These are phyloP conservation scores for Apodemus speciosus DNA, from an alignment of 2,113 vertebrate genomes.

Conservation along the genomic window DNA sequence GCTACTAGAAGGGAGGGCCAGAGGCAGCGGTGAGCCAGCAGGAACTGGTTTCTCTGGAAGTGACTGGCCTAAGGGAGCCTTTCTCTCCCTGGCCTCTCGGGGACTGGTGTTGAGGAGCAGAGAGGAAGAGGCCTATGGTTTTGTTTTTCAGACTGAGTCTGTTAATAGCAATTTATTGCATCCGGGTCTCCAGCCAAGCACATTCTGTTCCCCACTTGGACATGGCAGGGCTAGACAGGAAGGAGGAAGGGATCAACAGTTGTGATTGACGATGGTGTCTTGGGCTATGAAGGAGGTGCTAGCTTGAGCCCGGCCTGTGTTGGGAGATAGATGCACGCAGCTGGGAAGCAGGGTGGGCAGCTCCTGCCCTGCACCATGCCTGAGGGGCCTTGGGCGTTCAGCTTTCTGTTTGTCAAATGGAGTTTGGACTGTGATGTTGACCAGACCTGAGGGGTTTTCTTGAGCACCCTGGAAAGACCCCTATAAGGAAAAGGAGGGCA, in stretches of 20 bases:
- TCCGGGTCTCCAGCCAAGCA: constrained; percentile 68
- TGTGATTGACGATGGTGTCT: not conserved
- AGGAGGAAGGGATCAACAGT: not conserved
- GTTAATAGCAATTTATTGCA: constrained; percentile 67
- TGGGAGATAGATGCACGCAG: not conserved
- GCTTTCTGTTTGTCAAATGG: not conserved
- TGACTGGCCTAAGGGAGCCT: not conserved
- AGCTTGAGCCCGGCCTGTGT: not conserved
- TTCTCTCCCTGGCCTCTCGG: not conserved
- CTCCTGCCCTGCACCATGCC: not conserved
- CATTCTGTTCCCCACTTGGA: constrained; percentile 64
- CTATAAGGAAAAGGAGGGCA: not conserved
- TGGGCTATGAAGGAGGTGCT: not conserved
- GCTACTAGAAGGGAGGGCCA: not conserved
- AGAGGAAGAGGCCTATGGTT: constrained; percentile 51
- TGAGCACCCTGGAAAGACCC: not conserved
- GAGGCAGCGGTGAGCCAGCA: not conserved
- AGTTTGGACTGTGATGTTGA: not conserved
- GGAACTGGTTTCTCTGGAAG: not conserved
- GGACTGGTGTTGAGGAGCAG: constrained; percentile 7
- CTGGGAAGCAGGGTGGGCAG: not conserved
- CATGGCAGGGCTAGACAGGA: constrained; percentile 46
- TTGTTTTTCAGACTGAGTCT: constrained; percentile 66
- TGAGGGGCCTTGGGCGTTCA: not conserved
- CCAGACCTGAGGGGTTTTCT: not conserved